Percentiles rank a stretch among this genome's conserved stretches.
phyloP scores from a whole-genome alignment of 2,113 vertebrate species.

The Misgurnus mizolepis region DNA sequence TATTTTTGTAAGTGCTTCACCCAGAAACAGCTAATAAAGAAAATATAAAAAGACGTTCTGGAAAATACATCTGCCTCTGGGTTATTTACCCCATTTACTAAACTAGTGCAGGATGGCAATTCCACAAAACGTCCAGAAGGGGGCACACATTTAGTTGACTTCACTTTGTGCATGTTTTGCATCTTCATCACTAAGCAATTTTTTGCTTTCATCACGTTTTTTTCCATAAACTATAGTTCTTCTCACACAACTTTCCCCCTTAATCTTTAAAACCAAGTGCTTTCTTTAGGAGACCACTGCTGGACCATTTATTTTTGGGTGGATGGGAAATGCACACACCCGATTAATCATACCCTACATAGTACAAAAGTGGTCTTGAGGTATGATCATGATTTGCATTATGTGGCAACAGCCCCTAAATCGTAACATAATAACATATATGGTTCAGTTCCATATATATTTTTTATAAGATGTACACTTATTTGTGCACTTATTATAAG shows the following conservation, averaged over 20 bases:
- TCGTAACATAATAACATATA: conserved; percentile 47
- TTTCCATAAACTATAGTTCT: conserved; percentile 61
- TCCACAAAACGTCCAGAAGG: conserved; percentile 60
- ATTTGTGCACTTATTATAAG: conserved; percentile 24
- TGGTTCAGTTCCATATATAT: conserved; percentile 52
- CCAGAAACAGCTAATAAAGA: conserved; percentile 68
- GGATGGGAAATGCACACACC: conserved; percentile 75
- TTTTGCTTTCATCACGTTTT: conserved; percentile 63
- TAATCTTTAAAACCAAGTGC: background rate
- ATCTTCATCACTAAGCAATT: conserved; percentile 58
- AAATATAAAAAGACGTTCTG: conserved; percentile 63
- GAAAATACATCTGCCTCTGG: conserved; percentile 64
- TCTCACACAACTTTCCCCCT: conserved; percentile 5
- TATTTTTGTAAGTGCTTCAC: conserved; percentile 67
- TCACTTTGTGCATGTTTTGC: conserved; percentile 47
- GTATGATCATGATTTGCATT: conserved; percentile 60
- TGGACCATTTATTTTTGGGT: conserved; percentile 43
- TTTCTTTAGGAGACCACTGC: background rate
- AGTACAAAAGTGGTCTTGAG: conserved; percentile 62
- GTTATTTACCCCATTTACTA: conserved; percentile 51
- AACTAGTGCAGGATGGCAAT: conserved; percentile 54
- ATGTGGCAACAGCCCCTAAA: conserved; percentile 49
- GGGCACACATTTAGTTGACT: conserved; percentile 56
- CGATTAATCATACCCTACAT: conserved; percentile 76
- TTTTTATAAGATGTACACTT: conserved; percentile 42